Evolutionary conservation across 1,140 invertebrate genomes (phyloP).

Genomic region (Zaprionus gabonicus): DNA sequence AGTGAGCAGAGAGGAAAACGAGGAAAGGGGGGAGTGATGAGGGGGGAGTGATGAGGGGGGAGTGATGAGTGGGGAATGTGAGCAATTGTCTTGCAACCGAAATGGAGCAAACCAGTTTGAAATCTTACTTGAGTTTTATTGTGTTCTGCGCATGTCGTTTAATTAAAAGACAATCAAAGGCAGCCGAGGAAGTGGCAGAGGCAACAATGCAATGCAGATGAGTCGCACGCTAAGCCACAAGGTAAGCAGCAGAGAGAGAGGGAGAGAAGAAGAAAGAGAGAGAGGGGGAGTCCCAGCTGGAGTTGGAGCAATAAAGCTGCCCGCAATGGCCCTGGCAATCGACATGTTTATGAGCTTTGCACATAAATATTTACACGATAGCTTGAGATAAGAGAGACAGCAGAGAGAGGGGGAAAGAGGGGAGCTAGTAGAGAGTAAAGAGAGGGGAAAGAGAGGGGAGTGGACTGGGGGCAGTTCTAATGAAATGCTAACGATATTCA

Average conservation of each 20-base stretch:
- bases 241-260: neutral
- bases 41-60: neutral
- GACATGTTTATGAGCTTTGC: slow-evolving; percentile 67
- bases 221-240: neutral
- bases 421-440: neutral
- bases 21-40: neutral
- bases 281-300: slow-evolving; percentile 22
- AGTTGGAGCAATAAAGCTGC: slow-evolving; percentile 35
- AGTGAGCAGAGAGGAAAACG: neutral
- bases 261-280: neutral
- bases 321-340: slow-evolving; percentile 47
- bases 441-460: neutral
- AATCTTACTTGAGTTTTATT: slow-evolving; percentile 45
- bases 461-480: slow-evolving; percentile 51
- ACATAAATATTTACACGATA: slow-evolving; percentile 72
- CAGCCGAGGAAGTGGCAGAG: neutral
- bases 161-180: slow-evolving; percentile 79
- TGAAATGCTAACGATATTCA: slow-evolving; percentile 82
- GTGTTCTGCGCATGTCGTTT: slow-evolving; percentile 70
- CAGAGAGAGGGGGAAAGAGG: neutral
- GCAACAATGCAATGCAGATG: slow-evolving; percentile 22
- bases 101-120: slow-evolving; percentile 61
- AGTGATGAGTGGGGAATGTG: too few relatives aligned
- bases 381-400: slow-evolving; percentile 39
- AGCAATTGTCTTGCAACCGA: neutral